phyloP scores from a whole-genome alignment of 1,140 invertebrate species.

The Drosophila grimshawi region DNA sequence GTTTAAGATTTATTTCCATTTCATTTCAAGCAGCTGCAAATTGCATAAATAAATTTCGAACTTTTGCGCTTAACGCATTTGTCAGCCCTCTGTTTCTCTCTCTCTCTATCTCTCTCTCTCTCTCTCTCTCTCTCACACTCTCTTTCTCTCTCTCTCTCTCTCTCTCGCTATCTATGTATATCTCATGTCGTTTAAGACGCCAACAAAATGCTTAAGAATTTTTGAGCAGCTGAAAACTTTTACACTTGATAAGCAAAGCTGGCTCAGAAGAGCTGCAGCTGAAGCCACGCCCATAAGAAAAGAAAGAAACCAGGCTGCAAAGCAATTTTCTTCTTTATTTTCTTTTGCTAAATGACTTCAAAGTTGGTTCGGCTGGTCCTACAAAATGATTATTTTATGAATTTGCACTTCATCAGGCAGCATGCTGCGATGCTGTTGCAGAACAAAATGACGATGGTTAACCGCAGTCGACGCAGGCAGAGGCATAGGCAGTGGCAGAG shows the following conservation, averaged over 20 bases:
- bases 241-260: constrained; percentile 9
- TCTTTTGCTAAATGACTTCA: constrained; percentile 26
- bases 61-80: constrained; percentile 14
- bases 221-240: constrained; percentile 13
- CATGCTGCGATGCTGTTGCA: constrained; percentile 3
- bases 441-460: constrained; percentile 40
- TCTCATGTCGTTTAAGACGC: not conserved
- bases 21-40: constrained; percentile 15
- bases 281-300: not conserved
- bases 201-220: not conserved
- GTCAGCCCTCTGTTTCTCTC: not conserved
- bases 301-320: not conserved
- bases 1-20: constrained; percentile 52
- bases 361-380: constrained; percentile 24
- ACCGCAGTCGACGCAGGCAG: not conserved
- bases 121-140: no score
- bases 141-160: no score
- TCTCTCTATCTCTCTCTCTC: constrained; percentile 35
- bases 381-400: constrained; percentile 56
- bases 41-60: no score
- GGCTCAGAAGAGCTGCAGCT: not conserved
- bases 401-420: constrained; percentile 52
- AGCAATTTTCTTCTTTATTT: not conserved
- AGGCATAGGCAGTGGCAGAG: not conserved
- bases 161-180: no score